phyloP scores from a whole-genome alignment of 2,797 vertebrate genomes.

The Emydoidea blandingii region DNA sequence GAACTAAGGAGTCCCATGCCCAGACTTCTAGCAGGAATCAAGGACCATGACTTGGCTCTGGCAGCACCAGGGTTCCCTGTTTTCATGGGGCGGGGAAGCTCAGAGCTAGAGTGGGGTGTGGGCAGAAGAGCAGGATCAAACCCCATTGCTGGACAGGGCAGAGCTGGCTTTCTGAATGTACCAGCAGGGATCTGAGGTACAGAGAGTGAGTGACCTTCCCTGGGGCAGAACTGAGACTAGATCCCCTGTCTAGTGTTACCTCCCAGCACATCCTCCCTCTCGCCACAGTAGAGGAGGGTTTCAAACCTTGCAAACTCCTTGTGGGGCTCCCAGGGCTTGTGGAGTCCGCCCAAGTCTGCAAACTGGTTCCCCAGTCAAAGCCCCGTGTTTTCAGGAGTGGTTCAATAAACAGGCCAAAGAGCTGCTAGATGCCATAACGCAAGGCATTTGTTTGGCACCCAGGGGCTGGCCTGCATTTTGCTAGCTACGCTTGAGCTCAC shows the following conservation, averaged over 20 bases:
- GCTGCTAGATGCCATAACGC: accelerated
- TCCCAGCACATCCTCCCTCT: neutral
- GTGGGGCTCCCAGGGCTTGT: neutral
- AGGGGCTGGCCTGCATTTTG: neutral
- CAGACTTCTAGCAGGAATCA: neutral
- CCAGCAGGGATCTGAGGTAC: neutral
- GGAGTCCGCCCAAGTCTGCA: neutral
- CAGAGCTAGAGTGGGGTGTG: accelerated
- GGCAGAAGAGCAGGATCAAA: neutral
- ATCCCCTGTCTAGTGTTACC: neutral
- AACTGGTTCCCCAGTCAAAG: neutral
- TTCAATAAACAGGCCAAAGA: neutral
- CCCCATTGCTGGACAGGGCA: neutral
- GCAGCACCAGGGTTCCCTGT: accelerated
- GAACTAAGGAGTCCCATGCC: neutral
- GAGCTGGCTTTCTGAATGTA: accelerated
- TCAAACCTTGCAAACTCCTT: neutral
- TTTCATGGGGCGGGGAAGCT: neutral
- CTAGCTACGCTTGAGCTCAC: neutral
- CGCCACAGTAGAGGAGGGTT: neutral
- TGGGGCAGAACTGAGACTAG: neutral
- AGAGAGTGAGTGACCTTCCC: neutral
- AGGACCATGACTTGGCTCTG: neutral
- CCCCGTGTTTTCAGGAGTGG: neutral
- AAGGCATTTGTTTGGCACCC: neutral